Evolutionary conservation across 2,888 invertebrate species (phyloP), one percentile per base, ranked within the genome.

Genomic region (Caenorhabditis parvicauda): DNA sequence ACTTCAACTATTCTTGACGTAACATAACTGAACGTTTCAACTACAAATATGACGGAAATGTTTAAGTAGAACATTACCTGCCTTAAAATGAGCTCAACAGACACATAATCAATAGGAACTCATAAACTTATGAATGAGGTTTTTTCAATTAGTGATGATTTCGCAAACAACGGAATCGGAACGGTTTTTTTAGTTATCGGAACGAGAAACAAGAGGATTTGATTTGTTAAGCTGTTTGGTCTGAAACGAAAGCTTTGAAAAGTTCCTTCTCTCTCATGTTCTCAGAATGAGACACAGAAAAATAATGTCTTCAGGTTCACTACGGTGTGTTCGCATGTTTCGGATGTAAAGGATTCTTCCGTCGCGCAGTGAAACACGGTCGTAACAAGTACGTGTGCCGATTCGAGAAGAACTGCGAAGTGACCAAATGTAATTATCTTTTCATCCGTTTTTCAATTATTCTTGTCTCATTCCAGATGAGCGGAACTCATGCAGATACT

Each of bases 351-450:
- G 77, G 77, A 17, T 77, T 77, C 56, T 77, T 77, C 45, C 68
- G 77, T 9, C 54, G 77, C 41, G 77, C 76, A 1, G 76, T 77
- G 7, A 77, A 77, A 60, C 75, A 77, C 38, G 77, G 77, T 2
- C 48, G 76, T 24, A 77, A 77, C 52, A 77, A 77, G 47, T 77
- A 77, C 50, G 69, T 74, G 38, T 77, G 77, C 48, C 58, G 77
- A 28, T 77, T 75, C 41, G 75, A 75, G 22, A 74, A 67, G 44
- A 64, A 64, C 22, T 77, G 77, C 44, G 66, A 66, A 32, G 76
- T 77, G 7, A 75, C 59, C 47, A 75, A 75, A 58, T 72, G 75
- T 75, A 39, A 61, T 70, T 58, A 6, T 17, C 7, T 25, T 21
- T 5, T 1, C 45, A 2, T 24, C 17, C 27, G 22, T 35, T 42